Evolutionary conservation across 2,797 vertebrate species (phyloP).

Genomic region (Sebastes oblongus): DNA sequence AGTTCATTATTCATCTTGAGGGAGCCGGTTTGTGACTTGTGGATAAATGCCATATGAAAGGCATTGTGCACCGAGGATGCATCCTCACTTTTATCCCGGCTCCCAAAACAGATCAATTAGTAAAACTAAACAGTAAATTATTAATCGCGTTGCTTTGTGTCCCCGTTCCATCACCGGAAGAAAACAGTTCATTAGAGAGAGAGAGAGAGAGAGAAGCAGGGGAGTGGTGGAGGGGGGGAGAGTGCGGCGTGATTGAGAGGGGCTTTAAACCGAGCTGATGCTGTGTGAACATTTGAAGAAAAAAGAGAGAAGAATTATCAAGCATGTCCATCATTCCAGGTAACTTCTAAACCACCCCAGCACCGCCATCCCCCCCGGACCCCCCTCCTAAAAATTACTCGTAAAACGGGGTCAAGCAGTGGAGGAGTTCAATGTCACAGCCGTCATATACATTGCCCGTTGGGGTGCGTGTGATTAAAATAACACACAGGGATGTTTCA

Average conservation of each 20-base stretch:
- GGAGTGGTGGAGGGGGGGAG: background rate
- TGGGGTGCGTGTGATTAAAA: conserved; percentile 89
- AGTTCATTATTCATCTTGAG: conserved; percentile 86
- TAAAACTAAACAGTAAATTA: conserved; percentile 88
- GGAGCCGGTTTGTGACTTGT: conserved; percentile 80
- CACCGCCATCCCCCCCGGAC: background rate
- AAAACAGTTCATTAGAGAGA: conserved; percentile 82
- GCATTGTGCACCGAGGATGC: conserved; percentile 78
- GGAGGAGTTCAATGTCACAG: conserved; percentile 90
- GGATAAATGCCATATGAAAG: conserved; percentile 86
- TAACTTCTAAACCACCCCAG: conserved; percentile 56
- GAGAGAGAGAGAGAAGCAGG: conserved; percentile 28
- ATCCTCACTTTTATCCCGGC: conserved; percentile 82
- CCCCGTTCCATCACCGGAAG: conserved; percentile 80
- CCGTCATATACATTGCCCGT: conserved; percentile 89
- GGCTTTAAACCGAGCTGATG: conserved; percentile 81
- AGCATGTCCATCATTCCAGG: conserved; percentile 79
- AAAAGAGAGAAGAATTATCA: conserved; percentile 74
- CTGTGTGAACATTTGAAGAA: conserved; percentile 75
- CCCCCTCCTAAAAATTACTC: conserved; percentile 57
- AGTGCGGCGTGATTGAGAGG: conserved; percentile 77
- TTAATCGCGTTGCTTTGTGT: conserved; percentile 86
- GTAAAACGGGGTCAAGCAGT: conserved; percentile 87
- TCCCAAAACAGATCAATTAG: conserved; percentile 88
- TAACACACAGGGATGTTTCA: conserved; percentile 92